Base-by-base conservation (phyloP, 2,888 invertebrate species). In the Magallana nippona region DNA sequence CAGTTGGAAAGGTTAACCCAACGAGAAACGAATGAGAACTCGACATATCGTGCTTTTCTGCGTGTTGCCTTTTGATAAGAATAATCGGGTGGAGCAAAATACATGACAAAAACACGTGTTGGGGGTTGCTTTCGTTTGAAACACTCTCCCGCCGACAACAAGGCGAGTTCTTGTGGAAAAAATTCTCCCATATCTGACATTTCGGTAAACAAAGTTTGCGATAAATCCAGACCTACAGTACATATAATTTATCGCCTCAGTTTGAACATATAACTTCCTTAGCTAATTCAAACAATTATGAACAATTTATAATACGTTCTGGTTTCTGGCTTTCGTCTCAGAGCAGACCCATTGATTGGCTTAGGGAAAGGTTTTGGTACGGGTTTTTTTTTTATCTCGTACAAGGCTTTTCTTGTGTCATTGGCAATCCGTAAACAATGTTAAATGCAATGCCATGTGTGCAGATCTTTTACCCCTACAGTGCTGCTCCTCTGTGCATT, bases 1-100 rank as follows among this genome's bases (percentile, higher is more conserved):
- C 71, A 71, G 71, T 71, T 71, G 71, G 10, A 71, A 71, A 22
- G 71, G 71, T 71, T 71, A 22, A 44, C 71, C 22, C 71, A 27
- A 71, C 22, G 71, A 71, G 27, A 22, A 71, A 71, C 22, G 27
- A 27, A 27, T 71, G 22, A 27, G 22, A 22, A 71, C 15, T 27
- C 27, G 71, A 71, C 15, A 17, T 63, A 19, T 63, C 63, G 63
- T 63, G 63, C 19, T 63, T 63, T 71, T 60, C 32, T 63, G 71
- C 71, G 32, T 71, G 71, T 71, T 71, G 22, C 60, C 60, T n/a
- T 44, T 10, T 71, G 71, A 71, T 71, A 71, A 71, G 27, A 44
- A 27, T 10, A 71, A 60, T 60, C 60, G 60, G 71, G 71, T 71
- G 71, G 71, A 13, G 71, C 22, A 71, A 15, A 3, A 27, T 71